Base-by-base conservation (phyloP, 35 echinoderm and acorn worm genomes). In the Chiridota heheva region DNA sequence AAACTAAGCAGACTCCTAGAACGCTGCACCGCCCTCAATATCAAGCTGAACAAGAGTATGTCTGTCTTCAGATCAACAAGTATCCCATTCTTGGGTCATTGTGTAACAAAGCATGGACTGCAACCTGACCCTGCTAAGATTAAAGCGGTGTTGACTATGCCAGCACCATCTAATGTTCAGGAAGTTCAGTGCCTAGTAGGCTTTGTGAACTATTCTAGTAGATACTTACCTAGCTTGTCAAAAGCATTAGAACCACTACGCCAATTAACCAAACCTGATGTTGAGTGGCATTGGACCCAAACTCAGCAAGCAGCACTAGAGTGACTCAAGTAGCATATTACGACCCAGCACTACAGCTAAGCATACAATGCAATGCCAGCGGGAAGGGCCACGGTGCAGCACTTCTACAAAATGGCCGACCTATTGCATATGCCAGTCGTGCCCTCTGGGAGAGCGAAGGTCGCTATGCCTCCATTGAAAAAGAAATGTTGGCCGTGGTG, bases 341-440 rank as follows among this genome's bases (percentile, higher is more conserved):
- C 46, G 42, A 84, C 33, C 67, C 44, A 60, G 27, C 10, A 4
- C 16, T 59, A 42, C 1, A 43, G 41, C 32, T 73, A 4, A 45
- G 5, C 30, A 36, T 84, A 7, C 66, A 73, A 26, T 56, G 44
- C 26, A 69, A 84, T 40, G 48, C 82, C 18, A 73, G n/a, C 59
- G 12, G 31, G 7, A 17, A 24, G 16, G 67, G 67, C 6, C 7
- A 60, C 0, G 81, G 81, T 3, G 81, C 81, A 27, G 81, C 48
- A 2, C 4, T 83, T 6, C 38, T 72, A 10, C 81, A 83, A 48
- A 36, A 72, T 7, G 81, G 81, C 3, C 24, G 35, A 0, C 82
- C 82, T 0, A 56, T 84, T 37, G 82, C 82, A 7, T 84, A 84
- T 33, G 82, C 82, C 31, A 77, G 69, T 29, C 39, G 80, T 12